Percentiles rank a stretch among this genome's conserved stretches.
These are phyloP conservation scores for Synergus laeviventris DNA, from an alignment of 2,888 invertebrate species.

Conservation along the genomic window DNA sequence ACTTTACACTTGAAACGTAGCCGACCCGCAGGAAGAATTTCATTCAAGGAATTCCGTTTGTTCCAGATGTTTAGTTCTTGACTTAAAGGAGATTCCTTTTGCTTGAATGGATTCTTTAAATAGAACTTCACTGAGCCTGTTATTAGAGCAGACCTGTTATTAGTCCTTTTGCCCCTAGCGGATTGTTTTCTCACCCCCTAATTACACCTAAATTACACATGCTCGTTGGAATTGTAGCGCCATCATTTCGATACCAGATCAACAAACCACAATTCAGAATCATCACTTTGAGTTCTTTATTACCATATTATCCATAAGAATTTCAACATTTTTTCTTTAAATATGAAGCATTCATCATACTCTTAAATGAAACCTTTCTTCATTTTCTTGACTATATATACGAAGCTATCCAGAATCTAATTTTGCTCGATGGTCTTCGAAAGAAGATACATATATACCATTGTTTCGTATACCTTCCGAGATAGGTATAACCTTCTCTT, in stretches of 20 bases:
- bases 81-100: conserved; percentile 35
- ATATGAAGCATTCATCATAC: neutral
- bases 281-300: neutral
- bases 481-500: neutral
- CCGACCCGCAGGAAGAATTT: conserved; percentile 13
- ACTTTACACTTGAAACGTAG: neutral
- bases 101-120: conserved; percentile 40
- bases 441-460: conserved; percentile 11
- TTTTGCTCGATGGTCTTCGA: neutral
- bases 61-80: conserved; percentile 33
- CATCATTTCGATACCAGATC: neutral
- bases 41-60: conserved; percentile 39
- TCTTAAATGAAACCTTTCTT: neutral
- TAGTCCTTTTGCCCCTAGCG: conserved; percentile 34
- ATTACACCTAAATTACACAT: conserved; percentile 39
- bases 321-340: neutral
- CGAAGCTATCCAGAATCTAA: neutral
- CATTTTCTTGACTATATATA: neutral
- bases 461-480: neutral
- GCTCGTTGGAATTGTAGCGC: conserved; percentile 23
- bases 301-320: neutral
- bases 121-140: conserved; percentile 35
- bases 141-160: conserved; percentile 37
- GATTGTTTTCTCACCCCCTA: conserved; percentile 38
- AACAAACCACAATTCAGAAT: neutral